Evolutionary conservation across 1,140 invertebrate species (phyloP), one percentile per base, ranked within the genome.

Genomic region (Odontomachus brunneus): DNA sequence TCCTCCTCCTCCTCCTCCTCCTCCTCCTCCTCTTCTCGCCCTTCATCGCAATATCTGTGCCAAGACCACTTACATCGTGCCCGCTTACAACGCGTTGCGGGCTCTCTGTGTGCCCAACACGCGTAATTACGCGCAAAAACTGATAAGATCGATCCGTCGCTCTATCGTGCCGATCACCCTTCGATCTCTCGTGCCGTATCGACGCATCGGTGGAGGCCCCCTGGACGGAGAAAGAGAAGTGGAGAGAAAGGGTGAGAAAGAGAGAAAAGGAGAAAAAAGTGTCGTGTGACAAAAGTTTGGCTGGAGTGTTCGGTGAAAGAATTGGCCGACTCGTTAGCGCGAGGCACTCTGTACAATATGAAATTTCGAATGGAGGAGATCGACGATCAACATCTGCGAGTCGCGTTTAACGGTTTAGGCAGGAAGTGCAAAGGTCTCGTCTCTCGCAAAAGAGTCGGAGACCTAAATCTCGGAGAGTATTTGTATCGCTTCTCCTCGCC

Each of bases 51-150:
- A 87, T 87, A 81, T 87, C 74, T 88, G 72, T 65, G n/a, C n/a
- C n/a, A n/a, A n/a, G n/a, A n/a, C n/a, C n/a, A n/a, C n/a, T n/a
- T n/a, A n/a, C n/a, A 63, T 87, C 76, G 65, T 71, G 62, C 60
- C 86, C 82, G 69, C 75, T 84, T 62, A 87, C 90, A 87, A 89
- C 90, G 85, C 78, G 78, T 73, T 81, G 89, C 85, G 57, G 60
- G 60, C 66, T 60, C 80, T 90, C 87, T 92, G 92, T 94, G 86
- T 91, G 86, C 89, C 89, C 91, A 93, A 94, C 93, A 93, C 91
- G 91, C 92, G 92, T 93, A 94, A 94, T 94, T 94, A 93, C 91
- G 91, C 90, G 91, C 88, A 88, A 93, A 78, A 94, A 94, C 89
- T 93, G 93, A 94, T 94, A 94, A 88, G 88, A 94, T 93, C 93